phyloP scores from a whole-genome alignment of 2,888 invertebrate species.

The Zygogramma bicolorata region DNA sequence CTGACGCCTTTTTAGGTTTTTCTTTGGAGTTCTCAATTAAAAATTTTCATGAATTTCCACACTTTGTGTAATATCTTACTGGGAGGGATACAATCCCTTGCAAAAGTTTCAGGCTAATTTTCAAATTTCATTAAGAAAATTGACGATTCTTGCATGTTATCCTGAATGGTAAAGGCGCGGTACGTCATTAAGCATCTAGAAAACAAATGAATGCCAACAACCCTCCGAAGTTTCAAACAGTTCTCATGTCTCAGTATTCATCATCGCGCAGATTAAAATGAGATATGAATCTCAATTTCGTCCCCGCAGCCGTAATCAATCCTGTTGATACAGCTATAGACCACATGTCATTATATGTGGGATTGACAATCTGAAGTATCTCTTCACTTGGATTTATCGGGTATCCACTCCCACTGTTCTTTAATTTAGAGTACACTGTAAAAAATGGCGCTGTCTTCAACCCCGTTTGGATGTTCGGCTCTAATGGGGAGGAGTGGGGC shows the following conservation, averaged over 20 bases:
- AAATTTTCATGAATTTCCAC: no score
- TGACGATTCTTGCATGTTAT: no score
- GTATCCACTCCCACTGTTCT: constrained; percentile 47
- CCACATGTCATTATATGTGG: constrained; percentile 58
- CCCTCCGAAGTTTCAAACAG: neutral
- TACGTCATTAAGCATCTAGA: neutral
- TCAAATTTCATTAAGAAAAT: neutral
- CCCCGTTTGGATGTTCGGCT: neutral
- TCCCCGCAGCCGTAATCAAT: constrained; percentile 40
- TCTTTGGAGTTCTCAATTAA: no score
- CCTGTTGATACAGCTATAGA: constrained; percentile 40
- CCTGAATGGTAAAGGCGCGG: neutral
- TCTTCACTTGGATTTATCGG: constrained; percentile 59
- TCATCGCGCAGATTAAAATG: constrained; percentile 31
- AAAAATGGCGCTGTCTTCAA: constrained; percentile 45
- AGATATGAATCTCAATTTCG: constrained; percentile 36
- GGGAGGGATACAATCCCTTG: no score
- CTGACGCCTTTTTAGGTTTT: no score
- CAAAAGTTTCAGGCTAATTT: no score
- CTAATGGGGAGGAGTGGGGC: neutral
- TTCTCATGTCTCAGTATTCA: constrained; percentile 15
- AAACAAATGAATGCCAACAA: neutral
- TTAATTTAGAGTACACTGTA: constrained; percentile 61
- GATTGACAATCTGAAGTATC: constrained; percentile 61
- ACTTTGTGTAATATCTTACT: no score